Evolutionary conservation across 1,140 invertebrate genomes (phyloP).

Genomic region (Trypoxylus dichotomus): DNA sequence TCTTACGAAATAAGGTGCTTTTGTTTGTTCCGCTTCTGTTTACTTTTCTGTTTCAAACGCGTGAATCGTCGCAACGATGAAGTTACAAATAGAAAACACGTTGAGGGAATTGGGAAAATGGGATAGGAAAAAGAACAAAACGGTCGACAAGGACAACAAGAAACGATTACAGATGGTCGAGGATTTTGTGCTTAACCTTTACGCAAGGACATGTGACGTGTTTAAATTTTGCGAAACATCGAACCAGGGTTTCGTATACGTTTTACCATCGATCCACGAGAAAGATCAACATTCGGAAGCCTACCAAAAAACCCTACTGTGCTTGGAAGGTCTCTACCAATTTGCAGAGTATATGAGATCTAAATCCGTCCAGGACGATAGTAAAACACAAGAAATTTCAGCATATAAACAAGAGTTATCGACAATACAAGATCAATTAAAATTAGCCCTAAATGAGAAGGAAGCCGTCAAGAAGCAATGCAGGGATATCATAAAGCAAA

Average conservation of each 20-base stretch:
- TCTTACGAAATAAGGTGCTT: conserved; percentile 6
- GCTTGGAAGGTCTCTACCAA: neutral
- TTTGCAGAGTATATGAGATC: neutral
- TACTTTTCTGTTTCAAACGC: neutral
- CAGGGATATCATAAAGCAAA: conserved; percentile 4
- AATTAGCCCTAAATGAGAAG: neutral
- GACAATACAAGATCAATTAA: neutral
- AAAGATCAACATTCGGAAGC: conserved; percentile 3
- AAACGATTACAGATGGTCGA: neutral
- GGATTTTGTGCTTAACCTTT: neutral
- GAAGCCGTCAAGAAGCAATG: neutral
- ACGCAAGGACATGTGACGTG: neutral
- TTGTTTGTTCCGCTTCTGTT: neutral
- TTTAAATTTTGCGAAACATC: conserved; percentile 1
- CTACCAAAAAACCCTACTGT: neutral
- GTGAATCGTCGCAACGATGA: neutral
- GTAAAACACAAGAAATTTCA: neutral
- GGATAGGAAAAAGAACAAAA: neutral
- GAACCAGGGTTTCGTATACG: neutral
- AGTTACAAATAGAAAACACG: conserved; percentile 4
- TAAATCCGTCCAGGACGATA: neutral
- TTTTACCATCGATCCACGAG: neutral
- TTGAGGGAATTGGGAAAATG: neutral
- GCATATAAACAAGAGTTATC: neutral
- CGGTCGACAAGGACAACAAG: neutral